phyloP scores from a whole-genome alignment of 2,888 invertebrate species.

The Theretra japonica region DNA sequence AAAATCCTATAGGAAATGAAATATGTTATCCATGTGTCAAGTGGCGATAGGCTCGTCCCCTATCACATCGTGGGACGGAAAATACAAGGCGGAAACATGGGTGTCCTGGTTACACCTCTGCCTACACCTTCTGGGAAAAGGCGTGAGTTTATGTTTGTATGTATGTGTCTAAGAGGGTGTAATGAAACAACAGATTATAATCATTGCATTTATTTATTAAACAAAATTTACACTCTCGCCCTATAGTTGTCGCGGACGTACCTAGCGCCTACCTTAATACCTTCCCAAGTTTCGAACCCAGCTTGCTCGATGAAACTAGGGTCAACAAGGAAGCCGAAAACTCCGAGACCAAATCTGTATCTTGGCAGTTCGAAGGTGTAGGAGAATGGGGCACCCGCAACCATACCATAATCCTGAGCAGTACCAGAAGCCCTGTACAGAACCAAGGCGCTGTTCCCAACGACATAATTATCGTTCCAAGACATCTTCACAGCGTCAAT shows the following conservation, averaged over 20 bases:
- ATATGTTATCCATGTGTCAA: no score
- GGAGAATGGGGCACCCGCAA: conserved; percentile 76
- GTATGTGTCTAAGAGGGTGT: neutral
- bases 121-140: no score
- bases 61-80: no score
- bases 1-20: no score
- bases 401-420: conserved; percentile 86
- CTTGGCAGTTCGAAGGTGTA: conserved; percentile 86
- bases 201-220: neutral
- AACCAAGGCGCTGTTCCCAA: conserved; percentile 78
- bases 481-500: conserved; percentile 70
- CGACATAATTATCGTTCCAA: conserved; percentile 69
- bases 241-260: conserved; percentile 56
- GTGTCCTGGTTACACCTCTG: no score
- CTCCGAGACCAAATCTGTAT: conserved; percentile 63
- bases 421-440: conserved; percentile 86
- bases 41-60: no score
- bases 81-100: no score
- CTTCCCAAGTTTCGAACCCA: conserved; percentile 86
- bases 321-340: conserved; percentile 82
- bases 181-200: neutral
- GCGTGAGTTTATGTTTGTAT: no score
- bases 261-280: conserved; percentile 79
- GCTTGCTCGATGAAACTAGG: conserved; percentile 80
- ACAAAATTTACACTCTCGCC: conserved; percentile 28